Base-by-base conservation (phyloP, 2,113 vertebrate genomes). In the Ammospiza nelsoni region DNA sequence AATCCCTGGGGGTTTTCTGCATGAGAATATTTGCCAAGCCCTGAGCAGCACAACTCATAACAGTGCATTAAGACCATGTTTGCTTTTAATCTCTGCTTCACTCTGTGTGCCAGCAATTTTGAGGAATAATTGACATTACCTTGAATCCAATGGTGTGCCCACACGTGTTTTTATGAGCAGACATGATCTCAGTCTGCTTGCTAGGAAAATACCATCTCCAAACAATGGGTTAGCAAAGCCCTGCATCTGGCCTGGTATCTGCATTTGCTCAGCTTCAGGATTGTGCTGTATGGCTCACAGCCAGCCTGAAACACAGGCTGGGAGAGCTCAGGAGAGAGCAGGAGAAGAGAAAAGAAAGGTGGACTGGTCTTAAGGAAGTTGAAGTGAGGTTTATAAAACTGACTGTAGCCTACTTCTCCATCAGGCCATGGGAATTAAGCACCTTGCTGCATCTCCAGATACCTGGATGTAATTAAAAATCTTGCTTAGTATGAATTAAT, bases 171-270 rank as follows among this genome's bases (percentile, higher is more conserved):
- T 91, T 28, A 69, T 77, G 37, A 77, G 46, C 81, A 95, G 95
- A 94, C 33, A 9, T 87, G 74, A 87, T 68, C 91, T 95, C 88
- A 63, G 43, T 73, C 95, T 18, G 48, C 43, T 87, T 84, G 58
- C 52, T 76, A 27, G 54, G 54, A 69, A 85, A 83, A 63, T 69
- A 25, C 39, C 29, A 49, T 73, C 72, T 93, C 72, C 76, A 89
- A 74, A 77, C 51, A 87, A 28, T 16, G 48, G 48, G 11, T 24
- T 84, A 71, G 80, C 76, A 52, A 48, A 93, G 59, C 73, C 48
- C 73, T 11, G 61, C 22, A 49, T 31, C 66, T 83, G n/a, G 44
- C 73, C 72, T 52, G 75, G 10, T 77, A 80, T 9, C 73, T 77
- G 51, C 37, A 9, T 82, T 94, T 87, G 33, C 48, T 63, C 65